phyloP scores from a whole-genome alignment of 2,888 invertebrate genomes.

The Lamellibrachia satsuma region DNA sequence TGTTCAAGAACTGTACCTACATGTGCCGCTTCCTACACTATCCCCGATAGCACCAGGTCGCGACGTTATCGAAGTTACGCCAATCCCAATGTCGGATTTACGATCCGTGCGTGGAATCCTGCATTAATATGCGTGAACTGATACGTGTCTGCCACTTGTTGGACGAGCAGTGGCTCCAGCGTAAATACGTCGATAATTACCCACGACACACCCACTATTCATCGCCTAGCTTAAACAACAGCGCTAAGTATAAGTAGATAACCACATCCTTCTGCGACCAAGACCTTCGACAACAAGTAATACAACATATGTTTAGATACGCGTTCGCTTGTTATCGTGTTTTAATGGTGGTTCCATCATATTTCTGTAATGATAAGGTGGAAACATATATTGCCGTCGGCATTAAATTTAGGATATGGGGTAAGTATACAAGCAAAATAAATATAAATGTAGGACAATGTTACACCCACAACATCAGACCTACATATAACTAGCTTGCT shows the following conservation, averaged over 20 bases:
- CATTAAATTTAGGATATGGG: no score
- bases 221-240: neutral
- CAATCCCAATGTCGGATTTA: neutral
- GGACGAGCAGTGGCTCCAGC: neutral
- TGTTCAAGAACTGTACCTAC: neutral
- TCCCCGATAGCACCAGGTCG: neutral
- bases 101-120: neutral
- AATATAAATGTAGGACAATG: neutral
- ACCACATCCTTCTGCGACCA: neutral
- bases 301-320: neutral
- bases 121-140: neutral
- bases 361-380: no score
- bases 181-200: neutral
- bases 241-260: neutral
- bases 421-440: neutral
- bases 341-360: neutral
- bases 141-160: neutral
- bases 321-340: neutral
- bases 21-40: neutral
- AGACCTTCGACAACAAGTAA: neutral
- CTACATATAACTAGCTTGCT: neutral
- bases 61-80: neutral
- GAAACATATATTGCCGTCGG: no score
- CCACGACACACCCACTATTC: neutral
- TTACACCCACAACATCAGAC: neutral